Evolutionary conservation across 2,113 vertebrate genomes (phyloP), one percentile per base, ranked within the genome.

Genomic region (Aptenodytes patagonicus): DNA sequence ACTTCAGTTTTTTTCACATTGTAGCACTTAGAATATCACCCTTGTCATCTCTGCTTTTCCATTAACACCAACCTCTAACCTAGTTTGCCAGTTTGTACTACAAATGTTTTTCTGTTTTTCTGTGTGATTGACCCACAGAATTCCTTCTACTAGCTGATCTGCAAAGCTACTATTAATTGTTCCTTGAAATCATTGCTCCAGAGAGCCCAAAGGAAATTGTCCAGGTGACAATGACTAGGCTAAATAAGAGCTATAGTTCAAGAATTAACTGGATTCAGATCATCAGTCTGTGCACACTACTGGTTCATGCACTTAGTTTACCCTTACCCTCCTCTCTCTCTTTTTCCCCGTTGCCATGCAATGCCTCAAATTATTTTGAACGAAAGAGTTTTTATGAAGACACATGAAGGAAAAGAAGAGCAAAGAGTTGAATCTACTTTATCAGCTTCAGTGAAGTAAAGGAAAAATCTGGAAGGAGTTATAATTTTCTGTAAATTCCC

Each of bases 241-340:
- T 51, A 25, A 83, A 55, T 38, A 49, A 55, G 22, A 69, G 11
- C 7, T 69, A 19, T 26, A 55, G 25, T 42, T 69, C 21, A 84
- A 65, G 54, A 64, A 51, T 49, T 89, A 86, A 71, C 18, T 25
- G 60, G 12, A 42, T 80, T 69, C 8, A 46, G 26, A 18, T 24
- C 9, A 34, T 57, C 32, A 86, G 3, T 58, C 69, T 12, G 9
- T 36, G 38, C 44, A 28, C 7, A 34, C 10, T 83, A 51, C 5
- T 40, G 10, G 3, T 76, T 70, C 44, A 44, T 47, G 51, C 1
- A 31, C 19, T 49, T 52, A 51, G 5, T 16, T 82, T 58, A 38
- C 36, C 4, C 6, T 58, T 61, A 34, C 4, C 0, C 31, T 77
- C 3, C 21, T 13, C 4, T 1, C 2, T 24, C 17, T 18, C 5